These are phyloP conservation scores for Cosmorhoe ocellata DNA, from an alignment of 2,888 invertebrate genomes.

Conservation along the genomic window DNA sequence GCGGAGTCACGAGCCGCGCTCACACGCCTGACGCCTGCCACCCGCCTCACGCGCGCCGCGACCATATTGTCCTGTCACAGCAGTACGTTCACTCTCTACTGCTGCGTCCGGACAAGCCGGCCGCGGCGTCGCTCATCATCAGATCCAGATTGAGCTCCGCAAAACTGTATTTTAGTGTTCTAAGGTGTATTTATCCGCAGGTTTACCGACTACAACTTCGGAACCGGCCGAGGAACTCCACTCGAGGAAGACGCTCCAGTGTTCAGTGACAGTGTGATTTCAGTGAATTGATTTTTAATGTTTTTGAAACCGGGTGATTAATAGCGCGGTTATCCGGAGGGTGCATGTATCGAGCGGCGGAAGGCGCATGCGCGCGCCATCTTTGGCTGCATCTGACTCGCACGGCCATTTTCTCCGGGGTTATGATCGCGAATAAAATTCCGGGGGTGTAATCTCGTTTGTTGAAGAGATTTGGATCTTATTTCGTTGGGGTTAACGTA, in stretches of 20 bases:
- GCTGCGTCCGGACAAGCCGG: conserved; percentile 94
- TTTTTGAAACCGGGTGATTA: conserved; percentile 43
- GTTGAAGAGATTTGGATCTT: conserved; percentile 23
- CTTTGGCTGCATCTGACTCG: conserved; percentile 64
- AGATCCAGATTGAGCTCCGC: neutral
- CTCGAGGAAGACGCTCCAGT: conserved; percentile 1
- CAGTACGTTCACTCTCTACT: conserved; percentile 92
- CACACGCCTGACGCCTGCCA: conserved; percentile 79
- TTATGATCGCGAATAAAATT: conserved; percentile 47
- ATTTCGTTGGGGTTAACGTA: conserved; percentile 7
- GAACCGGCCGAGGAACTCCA: conserved; percentile 14
- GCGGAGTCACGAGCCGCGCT: conserved; percentile 66
- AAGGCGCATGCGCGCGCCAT: conserved; percentile 74
- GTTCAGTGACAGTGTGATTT: conserved; percentile 19
- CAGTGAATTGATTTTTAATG: conserved; percentile 18
- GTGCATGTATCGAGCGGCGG: conserved; percentile 76
- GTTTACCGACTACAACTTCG: conserved; percentile 5
- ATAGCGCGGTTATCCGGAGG: conserved; percentile 58
- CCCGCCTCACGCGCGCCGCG: conserved; percentile 79
- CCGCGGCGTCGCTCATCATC: conserved; percentile 53
- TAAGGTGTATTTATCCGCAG: conserved; percentile 30
- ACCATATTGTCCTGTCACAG: conserved; percentile 99
- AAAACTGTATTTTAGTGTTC: conserved; percentile 10
- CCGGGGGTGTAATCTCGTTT: conserved; percentile 29
- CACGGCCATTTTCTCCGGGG: conserved; percentile 69